Base-by-base conservation (phyloP, 64 coral and sea anemone genomes). In the Stylophora pistillata region DNA sequence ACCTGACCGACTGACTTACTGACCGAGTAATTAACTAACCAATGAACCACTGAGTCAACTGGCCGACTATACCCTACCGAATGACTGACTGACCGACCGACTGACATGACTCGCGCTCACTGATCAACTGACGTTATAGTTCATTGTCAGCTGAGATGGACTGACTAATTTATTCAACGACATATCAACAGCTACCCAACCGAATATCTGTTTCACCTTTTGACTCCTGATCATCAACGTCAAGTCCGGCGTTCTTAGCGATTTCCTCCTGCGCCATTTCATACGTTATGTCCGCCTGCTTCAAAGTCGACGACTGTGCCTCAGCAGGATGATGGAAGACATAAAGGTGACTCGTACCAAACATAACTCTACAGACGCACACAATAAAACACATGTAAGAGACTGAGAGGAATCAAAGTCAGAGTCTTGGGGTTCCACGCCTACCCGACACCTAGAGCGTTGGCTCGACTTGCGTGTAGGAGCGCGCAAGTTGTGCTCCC, bases 231-330 rank as follows among this genome's bases (percentile, higher is more conserved):
- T 94, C 91, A 78, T 98, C 92, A 33, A 98, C 77, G 25, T 98
- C 92, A 32, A 98, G 57, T 30, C 96, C 96, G 26, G 89, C 94
- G 77, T 98, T 98, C 62, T 94, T 81, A 21, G 96, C 96, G 30
- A 98, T 98, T 73, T 98, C 96, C 86, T 98, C 96, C 74, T 98
- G 96, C 34, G 96, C 96, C 92, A 98, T 94, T 82, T 98, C 96
- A 57, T 92, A 98, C 2, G 58, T 94, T 31, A 98, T 88, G 66
- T 94, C 92, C 5, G 88, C 92, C 52, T 90, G 41, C 56, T 94
- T 94, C 30, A 80, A 54, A 11, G 77, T 64, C 15, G 92, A 92
- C 0, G 73, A 94, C 23, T 89, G 78, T 23, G 85, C 92, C 86
- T 94, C 78, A 81, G 33, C 85, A 0, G 96, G 96, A 58, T 98